Evolutionary conservation across 1,140 invertebrate species (phyloP).

Genomic region (Xylocopa sonorina): DNA sequence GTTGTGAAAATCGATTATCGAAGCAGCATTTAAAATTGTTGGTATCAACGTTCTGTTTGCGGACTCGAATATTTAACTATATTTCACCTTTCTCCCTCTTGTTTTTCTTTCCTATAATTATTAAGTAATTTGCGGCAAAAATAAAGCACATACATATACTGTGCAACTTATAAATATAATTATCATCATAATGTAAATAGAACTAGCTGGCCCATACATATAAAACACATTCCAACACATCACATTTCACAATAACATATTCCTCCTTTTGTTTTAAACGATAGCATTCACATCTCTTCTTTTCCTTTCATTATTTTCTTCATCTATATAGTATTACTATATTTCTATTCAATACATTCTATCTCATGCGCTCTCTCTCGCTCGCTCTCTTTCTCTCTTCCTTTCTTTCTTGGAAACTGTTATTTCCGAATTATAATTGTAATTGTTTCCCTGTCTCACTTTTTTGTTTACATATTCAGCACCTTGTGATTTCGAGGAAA

Average conservation of each 20-base stretch:
- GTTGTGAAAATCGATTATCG: background rate
- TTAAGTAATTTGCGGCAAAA: conserved; percentile 44
- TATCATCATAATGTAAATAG: conserved; percentile 75
- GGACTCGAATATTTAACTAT: conserved; percentile 23
- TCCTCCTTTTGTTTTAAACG: conserved; percentile 21
- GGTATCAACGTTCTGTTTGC: conserved; percentile 13
- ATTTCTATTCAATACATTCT: conserved; percentile 24
- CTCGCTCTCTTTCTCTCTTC: background rate
- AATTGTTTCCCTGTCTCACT: background rate
- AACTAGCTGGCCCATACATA: conserved; percentile 78
- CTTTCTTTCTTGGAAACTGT: conserved; percentile 11
- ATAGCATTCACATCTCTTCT: conserved; percentile 14
- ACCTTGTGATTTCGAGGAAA: conserved; percentile 45
- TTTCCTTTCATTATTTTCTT: background rate
- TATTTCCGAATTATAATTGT: conserved; percentile 6
- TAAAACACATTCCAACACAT: conserved; percentile 78
- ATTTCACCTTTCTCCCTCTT: conserved; percentile 4
- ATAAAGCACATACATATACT: conserved; percentile 54
- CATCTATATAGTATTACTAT: conserved; percentile 13
- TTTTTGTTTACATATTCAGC: conserved; percentile 45
- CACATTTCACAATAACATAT: conserved; percentile 60
- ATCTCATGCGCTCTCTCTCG: conserved; percentile 1
- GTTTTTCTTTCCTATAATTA: conserved; percentile 29
- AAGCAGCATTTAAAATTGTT: conserved; percentile 8
- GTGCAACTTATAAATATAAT: conserved; percentile 63